Percentiles rank a stretch among this genome's conserved stretches.
Evolutionary conservation across 2,113 vertebrate genomes (phyloP).

Genomic region (Ictalurus furcatus): DNA sequence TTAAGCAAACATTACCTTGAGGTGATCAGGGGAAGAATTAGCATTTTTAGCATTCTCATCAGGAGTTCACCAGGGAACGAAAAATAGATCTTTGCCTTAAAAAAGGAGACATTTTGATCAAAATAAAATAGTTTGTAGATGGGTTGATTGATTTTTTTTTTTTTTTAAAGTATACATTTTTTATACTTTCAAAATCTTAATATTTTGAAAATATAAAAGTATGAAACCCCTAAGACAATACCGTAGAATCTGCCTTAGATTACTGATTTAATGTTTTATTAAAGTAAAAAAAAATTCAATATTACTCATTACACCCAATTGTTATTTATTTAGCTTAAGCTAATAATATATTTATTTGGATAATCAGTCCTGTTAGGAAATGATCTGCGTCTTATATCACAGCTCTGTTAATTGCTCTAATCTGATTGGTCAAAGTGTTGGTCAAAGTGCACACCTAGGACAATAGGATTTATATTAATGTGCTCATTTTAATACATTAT

Average conservation of each 20-base stretch:
- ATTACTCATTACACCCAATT: neutral
- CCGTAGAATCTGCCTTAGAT: neutral
- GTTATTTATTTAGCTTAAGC: neutral
- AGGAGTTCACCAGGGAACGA: conserved; percentile 88
- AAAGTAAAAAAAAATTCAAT: neutral
- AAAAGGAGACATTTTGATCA: conserved; percentile 76
- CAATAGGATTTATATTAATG: too few species aligned
- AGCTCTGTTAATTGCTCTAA: neutral
- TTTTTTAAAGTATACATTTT: neutral
- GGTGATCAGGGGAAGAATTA: conserved; percentile 88
- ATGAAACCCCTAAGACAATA: neutral
- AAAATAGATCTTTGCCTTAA: conserved; percentile 85
- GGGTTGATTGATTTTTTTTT: neutral
- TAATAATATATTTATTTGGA: too few species aligned
- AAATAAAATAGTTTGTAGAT: neutral
- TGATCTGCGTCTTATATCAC: neutral
- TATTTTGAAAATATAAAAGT: neutral
- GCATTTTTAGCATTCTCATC: conserved; percentile 91
- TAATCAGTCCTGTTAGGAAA: too few species aligned
- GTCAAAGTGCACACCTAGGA: too few species aligned
- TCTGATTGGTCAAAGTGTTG: too few species aligned
- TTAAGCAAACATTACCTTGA: conserved; percentile 80
- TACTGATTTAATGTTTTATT: neutral
- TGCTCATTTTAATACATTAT: neutral
- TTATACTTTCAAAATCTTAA: too few species aligned